These are phyloP conservation scores for Lepisosteus oculatus DNA, from an alignment of 2,113 vertebrate genomes.

Conservation along the genomic window DNA sequence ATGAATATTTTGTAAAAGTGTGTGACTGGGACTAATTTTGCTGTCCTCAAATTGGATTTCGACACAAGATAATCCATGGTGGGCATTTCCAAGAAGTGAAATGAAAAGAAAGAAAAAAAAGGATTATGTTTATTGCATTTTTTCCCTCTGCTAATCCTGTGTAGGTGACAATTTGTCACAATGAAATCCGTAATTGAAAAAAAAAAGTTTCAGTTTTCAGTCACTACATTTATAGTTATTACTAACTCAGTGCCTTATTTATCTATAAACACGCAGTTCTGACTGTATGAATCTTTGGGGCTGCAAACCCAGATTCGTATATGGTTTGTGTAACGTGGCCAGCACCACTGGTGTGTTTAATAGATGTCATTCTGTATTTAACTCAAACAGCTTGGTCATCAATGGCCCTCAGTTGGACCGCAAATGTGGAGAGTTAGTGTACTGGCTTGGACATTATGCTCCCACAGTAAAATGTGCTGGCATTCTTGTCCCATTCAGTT, in stretches of 20 bases:
- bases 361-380: background rate
- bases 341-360: background rate
- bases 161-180: constrained; percentile 61
- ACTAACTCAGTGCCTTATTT: background rate
- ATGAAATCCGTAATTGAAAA: constrained; percentile 36
- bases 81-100: constrained; percentile 43
- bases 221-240: background rate
- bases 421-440: background rate
- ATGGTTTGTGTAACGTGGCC: background rate
- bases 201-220: constrained; percentile 36
- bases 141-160: constrained; percentile 54
- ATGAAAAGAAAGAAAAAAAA: constrained; percentile 39
- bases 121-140: constrained; percentile 54
- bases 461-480: background rate
- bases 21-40: constrained; percentile 78
- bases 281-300: constrained; percentile 1
- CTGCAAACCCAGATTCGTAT: background rate
- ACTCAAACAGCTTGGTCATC: background rate
- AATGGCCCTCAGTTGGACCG: constrained; percentile 2
- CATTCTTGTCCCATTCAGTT: background rate
- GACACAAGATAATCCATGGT: constrained; percentile 64
- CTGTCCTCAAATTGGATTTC: constrained; percentile 74
- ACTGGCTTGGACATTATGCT: background rate
- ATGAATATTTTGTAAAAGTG: constrained; percentile 86
- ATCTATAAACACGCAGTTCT: background rate